phyloP scores from a whole-genome alignment of 2,888 invertebrate species.

The Agrotis exclamationis region DNA sequence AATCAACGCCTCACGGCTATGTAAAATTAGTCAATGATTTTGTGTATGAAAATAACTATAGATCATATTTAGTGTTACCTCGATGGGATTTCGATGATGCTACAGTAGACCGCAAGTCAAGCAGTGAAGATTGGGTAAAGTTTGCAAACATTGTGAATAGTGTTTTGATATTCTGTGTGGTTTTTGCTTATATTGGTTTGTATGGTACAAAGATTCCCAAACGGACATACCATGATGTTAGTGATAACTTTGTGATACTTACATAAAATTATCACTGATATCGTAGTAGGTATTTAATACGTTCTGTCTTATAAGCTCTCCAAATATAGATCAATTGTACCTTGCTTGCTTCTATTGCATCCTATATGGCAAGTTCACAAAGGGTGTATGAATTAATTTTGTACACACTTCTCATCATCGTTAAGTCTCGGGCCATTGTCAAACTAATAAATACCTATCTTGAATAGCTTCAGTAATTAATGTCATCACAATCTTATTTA shows the following conservation, averaged over 20 bases:
- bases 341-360: too few species aligned
- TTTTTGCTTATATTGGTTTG: slow-evolving; percentile 64
- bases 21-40: slow-evolving; percentile 64
- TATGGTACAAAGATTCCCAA: slow-evolving; percentile 68
- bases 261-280: too few species aligned
- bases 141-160: slow-evolving; percentile 71
- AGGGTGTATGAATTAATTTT: too few species aligned
- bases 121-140: slow-evolving; percentile 64
- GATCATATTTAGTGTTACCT: slow-evolving; percentile 64
- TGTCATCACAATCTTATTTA: not conserved
- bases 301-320: too few species aligned
- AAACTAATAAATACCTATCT: not conserved
- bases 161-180: slow-evolving; percentile 54
- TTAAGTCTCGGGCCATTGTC: too few species aligned
- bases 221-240: slow-evolving; percentile 11
- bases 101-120: slow-evolving; percentile 19
- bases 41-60: slow-evolving; percentile 58
- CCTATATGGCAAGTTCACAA: too few species aligned
- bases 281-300: too few species aligned
- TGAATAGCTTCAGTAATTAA: not conserved
- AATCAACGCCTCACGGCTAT: slow-evolving; percentile 53
- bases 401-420: too few species aligned
- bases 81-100: slow-evolving; percentile 59
- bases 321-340: too few species aligned
- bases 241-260: not conserved